These are phyloP conservation scores for Clanis bilineata DNA, from an alignment of 2,888 invertebrate genomes.

Conservation along the genomic window DNA sequence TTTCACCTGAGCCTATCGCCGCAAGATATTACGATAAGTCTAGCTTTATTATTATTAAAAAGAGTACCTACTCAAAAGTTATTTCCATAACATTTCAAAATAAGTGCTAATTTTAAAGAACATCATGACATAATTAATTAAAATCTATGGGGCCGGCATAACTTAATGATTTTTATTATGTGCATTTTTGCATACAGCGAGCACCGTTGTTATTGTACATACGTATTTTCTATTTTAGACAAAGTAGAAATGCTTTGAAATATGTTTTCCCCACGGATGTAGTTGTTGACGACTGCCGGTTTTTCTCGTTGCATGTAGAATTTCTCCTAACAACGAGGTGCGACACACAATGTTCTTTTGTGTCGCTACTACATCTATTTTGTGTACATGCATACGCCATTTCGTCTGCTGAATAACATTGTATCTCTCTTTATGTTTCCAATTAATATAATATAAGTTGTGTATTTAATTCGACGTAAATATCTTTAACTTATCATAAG, in stretches of 20 bases:
- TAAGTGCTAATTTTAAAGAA: too few relatives aligned
- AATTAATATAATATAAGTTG: constrained; percentile 21
- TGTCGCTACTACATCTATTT: constrained; percentile 37
- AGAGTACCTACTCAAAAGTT: too few relatives aligned
- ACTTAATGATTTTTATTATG: background rate
- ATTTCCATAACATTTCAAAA: too few relatives aligned
- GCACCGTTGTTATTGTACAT: background rate
- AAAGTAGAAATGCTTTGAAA: constrained; percentile 3
- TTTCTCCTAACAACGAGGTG: constrained; percentile 31
- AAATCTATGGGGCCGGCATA: too few relatives aligned
- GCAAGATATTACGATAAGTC: too few relatives aligned
- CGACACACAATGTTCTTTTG: constrained; percentile 39
- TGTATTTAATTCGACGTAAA: background rate
- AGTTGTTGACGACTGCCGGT: constrained; percentile 11
- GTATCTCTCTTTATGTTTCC: constrained; percentile 26
- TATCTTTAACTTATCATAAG: too few relatives aligned
- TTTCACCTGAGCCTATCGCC: too few relatives aligned
- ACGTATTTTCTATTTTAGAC: background rate
- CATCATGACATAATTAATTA: too few relatives aligned
- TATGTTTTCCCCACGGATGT: constrained; percentile 14
- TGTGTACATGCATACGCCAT: constrained; percentile 38
- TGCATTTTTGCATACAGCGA: background rate
- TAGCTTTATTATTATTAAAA: too few relatives aligned
- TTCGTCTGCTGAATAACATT: constrained; percentile 32
- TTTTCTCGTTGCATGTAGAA: constrained; percentile 14